Evolutionary conservation across 1,140 invertebrate species (phyloP).

Genomic region (Bombyx mandarina): DNA sequence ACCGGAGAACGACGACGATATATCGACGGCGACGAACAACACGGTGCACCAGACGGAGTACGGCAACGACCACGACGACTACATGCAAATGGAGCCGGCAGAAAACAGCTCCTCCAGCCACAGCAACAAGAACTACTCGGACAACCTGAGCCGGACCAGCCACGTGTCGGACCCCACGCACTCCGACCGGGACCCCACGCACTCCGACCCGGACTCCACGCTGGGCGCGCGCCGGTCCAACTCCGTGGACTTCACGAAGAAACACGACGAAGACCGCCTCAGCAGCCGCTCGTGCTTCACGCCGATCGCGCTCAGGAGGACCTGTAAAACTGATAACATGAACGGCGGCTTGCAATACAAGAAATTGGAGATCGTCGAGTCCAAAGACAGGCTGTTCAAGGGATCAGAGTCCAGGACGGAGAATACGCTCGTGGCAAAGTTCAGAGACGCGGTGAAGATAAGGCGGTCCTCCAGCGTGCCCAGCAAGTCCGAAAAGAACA

Average conservation of each 20-base stretch:
- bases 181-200: slow-evolving; percentile 50
- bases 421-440: slow-evolving; percentile 49
- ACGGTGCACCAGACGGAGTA: slow-evolving; percentile 51
- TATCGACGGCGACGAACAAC: slow-evolving; percentile 51
- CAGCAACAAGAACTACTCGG: slow-evolving; percentile 50
- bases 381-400: slow-evolving; percentile 42
- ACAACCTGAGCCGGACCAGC: slow-evolving; percentile 57
- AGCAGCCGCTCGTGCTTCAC: slow-evolving; percentile 48
- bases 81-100: slow-evolving; percentile 57
- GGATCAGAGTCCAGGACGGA: slow-evolving; percentile 47
- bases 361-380: slow-evolving; percentile 17
- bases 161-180: slow-evolving; percentile 59
- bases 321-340: slow-evolving; percentile 42
- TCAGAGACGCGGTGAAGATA: slow-evolving; percentile 75
- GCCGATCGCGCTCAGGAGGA: slow-evolving; percentile 50
- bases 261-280: slow-evolving; percentile 47
- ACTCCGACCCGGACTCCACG: slow-evolving; percentile 49
- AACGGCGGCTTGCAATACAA: slow-evolving; percentile 37
- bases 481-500: slow-evolving; percentile 81
- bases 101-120: slow-evolving; percentile 48
- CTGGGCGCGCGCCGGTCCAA: slow-evolving; percentile 57
- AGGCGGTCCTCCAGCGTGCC: slow-evolving; percentile 85
- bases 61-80: slow-evolving; percentile 51
- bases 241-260: slow-evolving; percentile 65
- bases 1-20: slow-evolving; percentile 59